Evolutionary conservation across 2,888 invertebrate species (phyloP).

Genomic region (Lasius platythorax): DNA sequence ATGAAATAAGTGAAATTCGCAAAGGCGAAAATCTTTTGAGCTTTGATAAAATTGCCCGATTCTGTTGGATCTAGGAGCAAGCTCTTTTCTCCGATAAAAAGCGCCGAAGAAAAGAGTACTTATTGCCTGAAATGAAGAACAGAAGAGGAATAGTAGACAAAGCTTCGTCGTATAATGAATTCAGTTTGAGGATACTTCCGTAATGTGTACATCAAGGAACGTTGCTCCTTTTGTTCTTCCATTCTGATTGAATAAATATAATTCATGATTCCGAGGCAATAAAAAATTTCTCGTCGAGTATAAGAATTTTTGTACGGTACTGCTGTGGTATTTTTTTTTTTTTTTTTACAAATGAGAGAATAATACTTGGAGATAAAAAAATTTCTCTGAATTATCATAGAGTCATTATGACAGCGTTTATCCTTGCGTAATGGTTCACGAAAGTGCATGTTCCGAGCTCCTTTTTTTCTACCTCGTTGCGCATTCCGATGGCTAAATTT

Average conservation of each 20-base stretch:
- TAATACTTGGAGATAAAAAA: background rate
- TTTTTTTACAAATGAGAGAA: background rate
- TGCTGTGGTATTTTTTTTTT: background rate
- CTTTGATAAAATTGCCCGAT: constrained; percentile 33
- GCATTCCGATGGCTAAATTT: constrained; percentile 34
- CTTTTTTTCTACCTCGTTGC: constrained; percentile 3
- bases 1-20: constrained; percentile 21
- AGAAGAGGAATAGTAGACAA: constrained; percentile 33
- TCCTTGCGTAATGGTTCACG: background rate
- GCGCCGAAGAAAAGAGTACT: constrained; percentile 52
- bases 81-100: constrained; percentile 49
- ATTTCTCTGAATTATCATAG: background rate
- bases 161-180: constrained; percentile 67
- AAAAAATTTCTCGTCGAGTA: constrained; percentile 12
- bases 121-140: constrained; percentile 57
- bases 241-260: background rate
- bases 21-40: constrained; percentile 51
- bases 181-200: constrained; percentile 64
- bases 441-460: background rate
- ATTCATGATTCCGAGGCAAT: constrained; percentile 37
- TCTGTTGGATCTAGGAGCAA: constrained; percentile 4
- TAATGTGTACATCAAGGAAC: constrained; percentile 1
- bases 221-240: constrained; percentile 24
- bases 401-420: background rate
- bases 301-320: background rate